Base-by-base conservation (phyloP, 2,797 vertebrate species). In the Triplophysa yarkandensis region DNA sequence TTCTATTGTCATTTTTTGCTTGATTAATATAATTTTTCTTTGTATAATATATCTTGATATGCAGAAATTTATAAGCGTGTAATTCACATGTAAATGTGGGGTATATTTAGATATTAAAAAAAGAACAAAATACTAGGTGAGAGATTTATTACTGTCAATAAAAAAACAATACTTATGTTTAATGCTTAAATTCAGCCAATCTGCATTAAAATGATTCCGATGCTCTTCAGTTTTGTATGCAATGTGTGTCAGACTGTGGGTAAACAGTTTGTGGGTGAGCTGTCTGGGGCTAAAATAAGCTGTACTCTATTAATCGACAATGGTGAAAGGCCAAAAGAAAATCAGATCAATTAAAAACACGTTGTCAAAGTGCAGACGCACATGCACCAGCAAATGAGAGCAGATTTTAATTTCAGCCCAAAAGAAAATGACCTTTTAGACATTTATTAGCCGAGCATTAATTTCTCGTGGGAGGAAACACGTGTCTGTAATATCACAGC, bases 401-500 rank as follows among this genome's bases (percentile, higher is more conserved):
- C 50, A 30, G 48, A 34, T 64, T 65, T 64, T 43, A 64, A 50
- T 55, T 41, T 64, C 48, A 43, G 52, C 48, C 21, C 50, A 62
- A 66, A 39, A 58, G 76, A 76, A 79, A 82, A 67, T 77, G 66
- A 79, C 57, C 21, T 54, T 39, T 39, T 48, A 76, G 63, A 75
- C 63, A 62, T 71, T 78, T 60, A 71, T 81, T 75, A 82, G 69
- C 61, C 63, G 55, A 76, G 50, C 65, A 64, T 84, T 83, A 71
- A 83, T 85, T 83, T 76, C 64, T 81, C 65, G 60, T 61, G 75
- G 78, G 73, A 61, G 43, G 28, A 28, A 30, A 62, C 34, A 39
- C 58, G 61, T 77, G 68, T 80, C 76, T 77, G 76, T 81, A 82
- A 64, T 80, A 80, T 83, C 70, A 83, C 48, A 44, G 75, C 58